Conservation (phyloP, 2,888 invertebrate genomes). For the Eupeodes luniger region DNA sequence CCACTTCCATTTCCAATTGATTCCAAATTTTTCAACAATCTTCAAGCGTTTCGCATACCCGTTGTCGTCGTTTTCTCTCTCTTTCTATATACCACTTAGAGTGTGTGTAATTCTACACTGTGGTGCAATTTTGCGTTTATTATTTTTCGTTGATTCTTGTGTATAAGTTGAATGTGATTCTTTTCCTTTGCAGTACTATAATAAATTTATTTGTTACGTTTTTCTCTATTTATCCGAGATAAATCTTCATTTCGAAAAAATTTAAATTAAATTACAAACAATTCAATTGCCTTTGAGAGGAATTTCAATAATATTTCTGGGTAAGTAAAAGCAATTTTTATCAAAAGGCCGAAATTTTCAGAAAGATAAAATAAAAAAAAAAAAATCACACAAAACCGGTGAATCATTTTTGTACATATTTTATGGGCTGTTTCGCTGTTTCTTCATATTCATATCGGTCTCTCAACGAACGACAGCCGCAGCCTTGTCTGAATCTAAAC, state of each 20-base stretch:
- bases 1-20: not conserved
- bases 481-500: conserved; percentile 32
- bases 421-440: conserved; percentile 39
- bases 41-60: conserved; percentile 48
- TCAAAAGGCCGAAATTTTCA: conserved; percentile 29
- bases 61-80: conserved; percentile 30
- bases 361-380: conserved; percentile 2
- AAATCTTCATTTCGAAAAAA: conserved; percentile 45
- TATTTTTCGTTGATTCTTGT: conserved; percentile 75
- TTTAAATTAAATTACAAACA: not conserved
- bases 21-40: not conserved
- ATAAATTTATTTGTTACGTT: conserved; percentile 71
- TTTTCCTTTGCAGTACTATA: conserved; percentile 65
- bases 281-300: conserved; percentile 20
- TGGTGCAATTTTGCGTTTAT: conserved; percentile 71
- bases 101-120: conserved; percentile 60
- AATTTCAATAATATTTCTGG: conserved; percentile 27
- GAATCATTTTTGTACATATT: conserved; percentile 61
- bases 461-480: conserved; percentile 12
- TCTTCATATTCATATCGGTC: conserved; percentile 53
- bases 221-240: conserved; percentile 45
- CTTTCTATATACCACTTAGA: conserved; percentile 45
- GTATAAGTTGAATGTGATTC: conserved; percentile 73
- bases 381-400: conserved; percentile 60
- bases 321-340: conserved; percentile 42